These are phyloP conservation scores for Dendropsophus ebraccatus DNA, from an alignment of 2,113 vertebrate genomes.

Conservation along the genomic window DNA sequence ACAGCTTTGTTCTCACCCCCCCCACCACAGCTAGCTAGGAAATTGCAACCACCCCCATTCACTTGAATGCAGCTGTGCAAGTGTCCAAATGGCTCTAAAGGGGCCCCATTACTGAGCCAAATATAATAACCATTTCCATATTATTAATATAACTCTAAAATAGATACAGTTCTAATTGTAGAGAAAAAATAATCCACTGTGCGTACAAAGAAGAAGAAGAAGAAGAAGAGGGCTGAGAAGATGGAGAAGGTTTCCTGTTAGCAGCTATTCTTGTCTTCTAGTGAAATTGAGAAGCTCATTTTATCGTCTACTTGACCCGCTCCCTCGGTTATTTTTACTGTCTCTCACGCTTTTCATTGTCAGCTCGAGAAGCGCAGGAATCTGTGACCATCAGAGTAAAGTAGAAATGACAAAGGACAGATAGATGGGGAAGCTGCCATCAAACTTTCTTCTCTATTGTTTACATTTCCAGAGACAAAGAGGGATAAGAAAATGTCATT, in stretches of 20 bases:
- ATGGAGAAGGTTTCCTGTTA: slow-evolving; percentile 4
- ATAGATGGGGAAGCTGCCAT: slow-evolving; percentile 11
- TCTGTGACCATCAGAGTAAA: slow-evolving; percentile 53
- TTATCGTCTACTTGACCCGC: slow-evolving; percentile 52
- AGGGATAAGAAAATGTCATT: slow-evolving; percentile 6
- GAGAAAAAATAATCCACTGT: not conserved
- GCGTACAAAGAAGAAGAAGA: not conserved
- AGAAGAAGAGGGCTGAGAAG: slow-evolving; percentile 11
- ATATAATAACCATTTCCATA: not conserved
- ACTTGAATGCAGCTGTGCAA: too few species aligned
- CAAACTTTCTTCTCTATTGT: slow-evolving; percentile 18
- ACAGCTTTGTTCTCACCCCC: too few species aligned
- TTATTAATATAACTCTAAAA: not conserved
- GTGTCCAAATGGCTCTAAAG: too few species aligned
- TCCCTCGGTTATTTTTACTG: slow-evolving; percentile 31
- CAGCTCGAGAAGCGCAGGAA: slow-evolving; percentile 5
- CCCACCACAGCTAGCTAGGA: too few species aligned
- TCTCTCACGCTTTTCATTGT: slow-evolving; percentile 37
- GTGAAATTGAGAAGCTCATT: slow-evolving; percentile 27
- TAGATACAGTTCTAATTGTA: not conserved
- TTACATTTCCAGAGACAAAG: slow-evolving; percentile 26
- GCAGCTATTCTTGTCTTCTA: slow-evolving; percentile 11
- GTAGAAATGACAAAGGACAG: slow-evolving; percentile 49
- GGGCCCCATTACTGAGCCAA: too few species aligned
- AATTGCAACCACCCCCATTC: too few species aligned